Evolutionary conservation across 2,888 invertebrate species (phyloP).

Genomic region (Perizoma flavofasciatum): DNA sequence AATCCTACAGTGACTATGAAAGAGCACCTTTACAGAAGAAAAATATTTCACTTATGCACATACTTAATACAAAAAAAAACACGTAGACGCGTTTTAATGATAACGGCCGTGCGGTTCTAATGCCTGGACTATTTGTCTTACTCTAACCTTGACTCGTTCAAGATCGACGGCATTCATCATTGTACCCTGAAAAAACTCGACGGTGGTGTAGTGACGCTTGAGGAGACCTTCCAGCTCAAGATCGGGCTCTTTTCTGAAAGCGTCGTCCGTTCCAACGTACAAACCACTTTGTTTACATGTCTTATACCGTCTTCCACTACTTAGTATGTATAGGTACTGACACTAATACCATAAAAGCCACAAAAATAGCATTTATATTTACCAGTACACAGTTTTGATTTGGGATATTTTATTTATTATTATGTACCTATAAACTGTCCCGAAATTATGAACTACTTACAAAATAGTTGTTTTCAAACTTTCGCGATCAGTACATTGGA

Average conservation of each 20-base stretch:
- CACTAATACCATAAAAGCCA: background rate
- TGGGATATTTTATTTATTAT: slow-evolving; percentile 1
- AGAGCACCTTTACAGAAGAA: slow-evolving; percentile 78
- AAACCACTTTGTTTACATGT: slow-evolving; percentile 47
- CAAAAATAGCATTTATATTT: slow-evolving; percentile 10
- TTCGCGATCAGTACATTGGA: too few relatives aligned
- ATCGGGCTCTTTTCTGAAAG: slow-evolving; percentile 99
- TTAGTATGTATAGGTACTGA: background rate
- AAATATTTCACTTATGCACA: slow-evolving; percentile 76
- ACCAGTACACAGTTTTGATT: slow-evolving; percentile 6
- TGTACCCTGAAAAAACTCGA: slow-evolving; percentile 99
- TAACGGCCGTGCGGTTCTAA: slow-evolving; percentile 83
- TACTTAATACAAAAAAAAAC: slow-evolving; percentile 70
- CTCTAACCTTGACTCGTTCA: slow-evolving; percentile 99
- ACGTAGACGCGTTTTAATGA: slow-evolving; percentile 79
- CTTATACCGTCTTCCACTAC: slow-evolving; percentile 16
- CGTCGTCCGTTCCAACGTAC: slow-evolving; percentile 74
- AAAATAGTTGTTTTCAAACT: too few relatives aligned
- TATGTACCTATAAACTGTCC: background rate
- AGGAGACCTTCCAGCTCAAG: slow-evolving; percentile 99
- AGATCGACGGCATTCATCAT: slow-evolving; percentile 99
- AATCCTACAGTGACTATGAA: slow-evolving; percentile 83
- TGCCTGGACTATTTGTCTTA: slow-evolving; percentile 79
- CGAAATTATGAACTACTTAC: background rate
- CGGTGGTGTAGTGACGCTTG: slow-evolving; percentile 99